Percentiles rank a stretch among this genome's conserved stretches.
Evolutionary conservation across 2,888 invertebrate species (phyloP).

Genomic region (Zeuzera pyrina): DNA sequence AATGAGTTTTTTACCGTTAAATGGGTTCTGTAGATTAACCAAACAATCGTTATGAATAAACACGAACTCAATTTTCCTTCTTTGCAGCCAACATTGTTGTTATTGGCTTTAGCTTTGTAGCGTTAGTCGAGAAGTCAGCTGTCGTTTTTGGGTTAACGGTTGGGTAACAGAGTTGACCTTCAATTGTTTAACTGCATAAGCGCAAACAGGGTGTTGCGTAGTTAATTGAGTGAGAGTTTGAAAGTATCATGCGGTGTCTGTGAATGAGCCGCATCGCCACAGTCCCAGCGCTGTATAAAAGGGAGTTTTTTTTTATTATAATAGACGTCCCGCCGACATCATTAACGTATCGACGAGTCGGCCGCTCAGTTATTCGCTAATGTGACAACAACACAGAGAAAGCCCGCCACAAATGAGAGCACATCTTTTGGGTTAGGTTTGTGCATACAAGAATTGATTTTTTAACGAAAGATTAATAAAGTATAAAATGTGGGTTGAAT

Average conservation of each 20-base stretch:
- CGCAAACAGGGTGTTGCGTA: too few species aligned
- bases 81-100: conserved; percentile 3
- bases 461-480: too few species aligned
- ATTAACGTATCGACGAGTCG: conserved; percentile 64
- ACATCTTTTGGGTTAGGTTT: conserved; percentile 52
- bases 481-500: too few species aligned
- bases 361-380: conserved; percentile 67
- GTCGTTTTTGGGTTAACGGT: conserved; percentile 14
- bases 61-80: conserved; percentile 35
- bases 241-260: background rate
- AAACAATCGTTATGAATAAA: conserved; percentile 52
- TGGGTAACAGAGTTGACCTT: conserved; percentile 26
- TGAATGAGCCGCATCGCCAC: conserved; percentile 1
- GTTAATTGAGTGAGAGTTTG: conserved; percentile 1
- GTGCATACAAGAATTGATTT: conserved; percentile 22
- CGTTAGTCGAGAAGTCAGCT: conserved; percentile 17
- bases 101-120: conserved; percentile 21
- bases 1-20: conserved; percentile 54
- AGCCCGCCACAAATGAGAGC: conserved; percentile 66
- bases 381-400: conserved; percentile 69
- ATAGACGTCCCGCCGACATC: conserved; percentile 65
- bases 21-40: conserved; percentile 46
- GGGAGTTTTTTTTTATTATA: conserved; percentile 49
- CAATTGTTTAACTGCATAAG: conserved; percentile 33
- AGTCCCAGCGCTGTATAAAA: conserved; percentile 30